Evolutionary conservation across 2,888 invertebrate genomes (phyloP).

Genomic region (Atrina japonica): DNA sequence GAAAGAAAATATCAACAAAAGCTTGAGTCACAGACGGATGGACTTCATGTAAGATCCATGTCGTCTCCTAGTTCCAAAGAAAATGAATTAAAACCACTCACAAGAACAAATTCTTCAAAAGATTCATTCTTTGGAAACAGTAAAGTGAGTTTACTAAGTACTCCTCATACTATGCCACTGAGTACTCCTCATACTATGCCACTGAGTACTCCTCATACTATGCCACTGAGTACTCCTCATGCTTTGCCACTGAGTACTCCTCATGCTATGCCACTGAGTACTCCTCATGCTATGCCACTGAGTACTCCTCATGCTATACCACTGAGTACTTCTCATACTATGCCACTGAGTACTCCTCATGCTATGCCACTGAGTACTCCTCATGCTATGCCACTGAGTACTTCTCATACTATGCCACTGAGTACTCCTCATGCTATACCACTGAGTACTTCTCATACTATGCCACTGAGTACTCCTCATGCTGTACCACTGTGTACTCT

Average conservation of each 20-base stretch:
- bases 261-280: too few relatives aligned
- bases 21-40: conserved; percentile 24
- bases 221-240: neutral
- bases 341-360: too few relatives aligned
- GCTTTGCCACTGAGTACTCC: neutral
- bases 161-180: neutral
- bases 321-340: neutral
- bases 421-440: neutral
- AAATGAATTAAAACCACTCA: conserved; percentile 13
- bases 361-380: neutral
- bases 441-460: too few relatives aligned
- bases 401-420: too few relatives aligned
- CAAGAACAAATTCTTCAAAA: conserved; percentile 31
- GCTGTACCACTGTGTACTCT: neutral
- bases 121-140: conserved; percentile 1
- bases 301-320: too few relatives aligned
- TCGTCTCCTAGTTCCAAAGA: conserved; percentile 68
- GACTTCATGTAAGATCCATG: conserved; percentile 69
- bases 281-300: neutral
- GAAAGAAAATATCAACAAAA: conserved; percentile 50
- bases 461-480: neutral
- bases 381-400: neutral
- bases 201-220: neutral
- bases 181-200: too few relatives aligned
- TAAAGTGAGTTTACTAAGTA: neutral